Conservation (phyloP, 1,140 invertebrate species). For the Drosophila leontia region DNA sequence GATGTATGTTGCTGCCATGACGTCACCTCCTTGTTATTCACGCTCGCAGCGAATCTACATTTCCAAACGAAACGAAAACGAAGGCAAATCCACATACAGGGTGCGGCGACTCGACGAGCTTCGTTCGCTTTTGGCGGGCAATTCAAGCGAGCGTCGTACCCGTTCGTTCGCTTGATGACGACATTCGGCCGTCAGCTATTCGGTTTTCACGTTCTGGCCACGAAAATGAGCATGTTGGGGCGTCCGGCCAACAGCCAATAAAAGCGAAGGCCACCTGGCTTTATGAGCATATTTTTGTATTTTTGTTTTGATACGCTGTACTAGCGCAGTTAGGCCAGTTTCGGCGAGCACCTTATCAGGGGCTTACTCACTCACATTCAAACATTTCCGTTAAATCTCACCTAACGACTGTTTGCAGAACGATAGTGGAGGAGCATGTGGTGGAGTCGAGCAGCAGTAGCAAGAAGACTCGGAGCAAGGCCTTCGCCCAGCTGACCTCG, state of each 20-base stretch:
- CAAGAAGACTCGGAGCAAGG: slow-evolving; percentile 54
- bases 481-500: slow-evolving; percentile 50
- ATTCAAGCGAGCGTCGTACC: slow-evolving; percentile 19
- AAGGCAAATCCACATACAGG: slow-evolving; percentile 57
- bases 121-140: slow-evolving; percentile 50
- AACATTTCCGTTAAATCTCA: slow-evolving; percentile 32
- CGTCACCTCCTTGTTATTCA: slow-evolving; percentile 73
- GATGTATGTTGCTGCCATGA: slow-evolving; percentile 55
- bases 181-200: slow-evolving; percentile 56
- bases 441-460: slow-evolving; percentile 46
- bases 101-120: slow-evolving; percentile 20
- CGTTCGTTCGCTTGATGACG: slow-evolving; percentile 58
- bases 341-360: slow-evolving; percentile 11
- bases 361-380: slow-evolving; percentile 12
- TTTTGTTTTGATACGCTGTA: slow-evolving; percentile 70
- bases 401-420: slow-evolving; percentile 57
- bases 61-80: slow-evolving; percentile 49
- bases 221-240: slow-evolving; percentile 31
- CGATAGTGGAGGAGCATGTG: slow-evolving; percentile 76
- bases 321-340: slow-evolving; percentile 20
- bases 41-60: slow-evolving; percentile 57
- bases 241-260: slow-evolving; percentile 12
- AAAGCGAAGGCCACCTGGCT: slow-evolving; percentile 55
- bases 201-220: slow-evolving; percentile 50
- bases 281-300: slow-evolving; percentile 56